A percentile compares a stretch with the other conserved stretches of the same genome.
Evolutionary conservation across 2,797 vertebrate genomes (phyloP).

Genomic region (Sebastolobus altivelis): DNA sequence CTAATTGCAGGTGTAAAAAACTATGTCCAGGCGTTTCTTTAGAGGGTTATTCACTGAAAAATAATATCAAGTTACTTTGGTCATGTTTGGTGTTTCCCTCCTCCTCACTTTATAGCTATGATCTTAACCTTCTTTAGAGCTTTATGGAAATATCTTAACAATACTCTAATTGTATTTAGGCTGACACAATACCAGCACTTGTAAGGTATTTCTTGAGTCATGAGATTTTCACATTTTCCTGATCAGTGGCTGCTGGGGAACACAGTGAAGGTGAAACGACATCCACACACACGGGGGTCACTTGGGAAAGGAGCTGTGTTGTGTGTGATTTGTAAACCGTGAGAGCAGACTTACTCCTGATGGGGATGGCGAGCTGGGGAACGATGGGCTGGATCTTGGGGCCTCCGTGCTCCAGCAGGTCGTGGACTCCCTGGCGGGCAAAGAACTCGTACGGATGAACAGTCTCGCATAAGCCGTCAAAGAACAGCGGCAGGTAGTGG

Average conservation of each 20-base stretch:
- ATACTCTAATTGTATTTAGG: background rate
- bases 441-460: constrained; percentile 94
- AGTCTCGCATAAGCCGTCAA: constrained; percentile 93
- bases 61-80: background rate
- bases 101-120: background rate
- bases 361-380: constrained; percentile 94
- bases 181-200: background rate
- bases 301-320: constrained; percentile 2
- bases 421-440: constrained; percentile 92
- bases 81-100: background rate
- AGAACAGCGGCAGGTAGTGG: constrained; percentile 93
- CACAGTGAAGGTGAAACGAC: constrained; percentile 6
- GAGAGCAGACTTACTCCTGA: constrained; percentile 90
- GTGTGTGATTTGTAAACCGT: constrained; percentile 26
- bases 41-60: background rate
- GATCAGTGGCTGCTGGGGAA: background rate
- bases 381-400: constrained; percentile 93
- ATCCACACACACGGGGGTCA: constrained; percentile 9
- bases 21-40: too few species aligned
- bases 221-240: background rate
- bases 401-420: constrained; percentile 94
- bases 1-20: too few species aligned
- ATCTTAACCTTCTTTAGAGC: background rate
- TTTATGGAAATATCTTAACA: background rate
- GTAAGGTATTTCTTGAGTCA: background rate